phyloP scores from a whole-genome alignment of 2,888 invertebrate genomes.

The Antheraea assamensis region DNA sequence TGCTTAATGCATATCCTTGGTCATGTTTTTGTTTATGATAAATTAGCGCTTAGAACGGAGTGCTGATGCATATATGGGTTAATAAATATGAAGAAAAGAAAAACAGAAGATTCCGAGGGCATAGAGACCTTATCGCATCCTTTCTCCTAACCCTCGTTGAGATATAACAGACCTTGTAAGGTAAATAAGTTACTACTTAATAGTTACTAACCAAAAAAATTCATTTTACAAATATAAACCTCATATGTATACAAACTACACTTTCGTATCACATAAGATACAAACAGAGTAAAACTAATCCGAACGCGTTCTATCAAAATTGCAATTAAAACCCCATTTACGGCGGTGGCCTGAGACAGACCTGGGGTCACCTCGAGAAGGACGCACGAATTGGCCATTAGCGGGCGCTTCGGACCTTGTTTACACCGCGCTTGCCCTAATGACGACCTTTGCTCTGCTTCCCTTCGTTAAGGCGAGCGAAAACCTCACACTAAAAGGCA shows the following conservation, averaged over 20 bases:
- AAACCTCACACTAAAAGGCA: slow-evolving; percentile 82
- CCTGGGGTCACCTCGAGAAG: slow-evolving; percentile 78
- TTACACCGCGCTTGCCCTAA: slow-evolving; percentile 83
- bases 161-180: background rate
- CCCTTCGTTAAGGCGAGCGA: slow-evolving; percentile 83
- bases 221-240: background rate
- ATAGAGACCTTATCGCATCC: background rate
- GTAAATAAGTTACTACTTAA: background rate
- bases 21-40: too few species aligned
- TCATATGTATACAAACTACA: background rate
- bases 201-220: background rate
- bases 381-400: slow-evolving; percentile 82
- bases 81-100: background rate
- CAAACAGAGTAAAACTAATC: slow-evolving; percentile 68
- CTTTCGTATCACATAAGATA: slow-evolving; percentile 38
- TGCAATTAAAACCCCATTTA: slow-evolving; percentile 81
- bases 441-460: slow-evolving; percentile 82
- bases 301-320: slow-evolving; percentile 74
- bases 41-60: too few species aligned
- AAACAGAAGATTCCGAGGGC: background rate
- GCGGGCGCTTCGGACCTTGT: slow-evolving; percentile 81
- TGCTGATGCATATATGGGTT: too few species aligned
- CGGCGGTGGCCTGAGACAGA: slow-evolving; percentile 68
- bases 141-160: background rate
- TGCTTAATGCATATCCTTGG: too few species aligned